Evolutionary conservation across 1,140 invertebrate species (phyloP).

Genomic region (Pygmarrhopalites habei): DNA sequence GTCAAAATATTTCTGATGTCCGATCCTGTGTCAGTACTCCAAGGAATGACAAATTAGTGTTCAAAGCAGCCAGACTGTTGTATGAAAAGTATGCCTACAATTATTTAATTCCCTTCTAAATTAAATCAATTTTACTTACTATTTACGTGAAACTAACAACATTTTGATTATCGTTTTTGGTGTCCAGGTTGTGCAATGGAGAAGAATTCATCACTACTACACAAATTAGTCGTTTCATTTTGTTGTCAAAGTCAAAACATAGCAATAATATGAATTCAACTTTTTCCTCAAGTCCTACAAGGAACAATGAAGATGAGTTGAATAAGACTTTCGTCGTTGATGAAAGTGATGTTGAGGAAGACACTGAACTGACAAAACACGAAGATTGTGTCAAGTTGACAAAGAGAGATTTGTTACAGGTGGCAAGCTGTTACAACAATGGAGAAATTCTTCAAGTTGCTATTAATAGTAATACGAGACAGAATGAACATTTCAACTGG

Average conservation of each 20-base stretch:
- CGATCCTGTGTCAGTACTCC: constrained; percentile 73
- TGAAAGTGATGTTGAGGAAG: constrained; percentile 7
- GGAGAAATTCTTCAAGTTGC: constrained; percentile 12
- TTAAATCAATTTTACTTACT: background rate
- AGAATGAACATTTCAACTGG: background rate
- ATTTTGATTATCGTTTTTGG: background rate
- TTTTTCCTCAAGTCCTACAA: too few species aligned
- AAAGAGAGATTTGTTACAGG: constrained; percentile 12
- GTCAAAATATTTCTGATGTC: constrained; percentile 73
- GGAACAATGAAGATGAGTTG: constrained; percentile 3
- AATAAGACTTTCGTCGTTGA: constrained; percentile 1
- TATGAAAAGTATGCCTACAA: constrained; percentile 59
- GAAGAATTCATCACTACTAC: constrained; percentile 76
- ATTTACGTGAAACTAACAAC: background rate
- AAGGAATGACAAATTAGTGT: constrained; percentile 72
- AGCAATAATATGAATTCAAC: background rate
- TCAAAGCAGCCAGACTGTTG: constrained; percentile 72
- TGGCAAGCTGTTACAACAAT: constrained; percentile 8
- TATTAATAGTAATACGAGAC: constrained; percentile 5
- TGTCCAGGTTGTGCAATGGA: constrained; percentile 64
- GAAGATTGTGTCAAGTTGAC: constrained; percentile 16
- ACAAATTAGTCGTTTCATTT: constrained; percentile 60
- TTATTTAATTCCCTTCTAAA: constrained; percentile 28
- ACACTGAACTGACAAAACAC: background rate
- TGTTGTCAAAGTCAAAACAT: constrained; percentile 7